Percentiles rank a stretch among this genome's conserved stretches.
phyloP scores from a whole-genome alignment of 2,888 invertebrate genomes.

The Tridacna gigas region DNA sequence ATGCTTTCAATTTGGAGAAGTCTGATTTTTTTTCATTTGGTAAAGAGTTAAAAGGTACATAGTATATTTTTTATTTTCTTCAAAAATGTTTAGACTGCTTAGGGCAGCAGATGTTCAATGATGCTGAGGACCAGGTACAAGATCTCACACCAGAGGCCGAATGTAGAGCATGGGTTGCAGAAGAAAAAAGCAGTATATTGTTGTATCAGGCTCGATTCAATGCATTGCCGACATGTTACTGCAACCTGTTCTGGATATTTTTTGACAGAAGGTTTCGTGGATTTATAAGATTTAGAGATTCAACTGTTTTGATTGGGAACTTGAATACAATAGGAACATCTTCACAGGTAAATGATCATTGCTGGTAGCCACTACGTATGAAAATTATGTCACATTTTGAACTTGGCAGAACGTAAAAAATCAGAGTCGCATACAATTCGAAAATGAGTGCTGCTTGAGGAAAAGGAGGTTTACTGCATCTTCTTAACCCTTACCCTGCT shows the following conservation, averaged over 20 bases:
- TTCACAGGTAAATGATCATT: neutral
- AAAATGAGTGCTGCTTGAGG: too few species aligned
- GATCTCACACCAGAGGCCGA: neutral
- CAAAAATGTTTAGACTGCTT: neutral
- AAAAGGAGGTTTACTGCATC: too few species aligned
- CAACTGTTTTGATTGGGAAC: neutral
- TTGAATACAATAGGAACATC: neutral
- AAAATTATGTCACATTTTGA: too few species aligned
- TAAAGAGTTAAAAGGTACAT: neutral
- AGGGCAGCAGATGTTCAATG: slow-evolving; percentile 3
- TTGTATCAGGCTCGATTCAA: neutral
- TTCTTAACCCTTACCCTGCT: too few species aligned
- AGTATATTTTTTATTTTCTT: neutral
- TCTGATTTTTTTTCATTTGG: too few species aligned
- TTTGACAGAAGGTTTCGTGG: neutral
- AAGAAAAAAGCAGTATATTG: neutral
- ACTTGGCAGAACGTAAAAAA: too few species aligned
- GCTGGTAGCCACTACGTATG: too few species aligned
- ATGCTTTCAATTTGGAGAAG: too few species aligned
- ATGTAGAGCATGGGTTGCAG: neutral
- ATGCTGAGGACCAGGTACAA: neutral
- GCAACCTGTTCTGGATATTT: neutral
- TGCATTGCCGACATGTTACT: neutral
- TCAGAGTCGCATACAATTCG: too few species aligned
- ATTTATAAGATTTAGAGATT: neutral